phyloP scores from a whole-genome alignment of 2,888 invertebrate genomes.

The Onthophagus sagittarius region DNA sequence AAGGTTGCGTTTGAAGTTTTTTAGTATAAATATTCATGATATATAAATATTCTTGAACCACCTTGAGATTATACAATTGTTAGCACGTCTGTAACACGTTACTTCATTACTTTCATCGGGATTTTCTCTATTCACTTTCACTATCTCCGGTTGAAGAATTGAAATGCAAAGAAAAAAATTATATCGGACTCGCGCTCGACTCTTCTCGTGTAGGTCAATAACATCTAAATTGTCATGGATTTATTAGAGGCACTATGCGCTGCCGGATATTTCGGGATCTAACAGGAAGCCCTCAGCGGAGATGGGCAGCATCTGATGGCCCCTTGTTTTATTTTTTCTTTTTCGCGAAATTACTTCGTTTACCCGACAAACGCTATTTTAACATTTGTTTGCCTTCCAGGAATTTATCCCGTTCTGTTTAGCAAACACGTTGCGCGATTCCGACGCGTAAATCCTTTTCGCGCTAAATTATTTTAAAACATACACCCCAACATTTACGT shows the following conservation, averaged over 20 bases:
- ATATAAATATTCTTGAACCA: background rate
- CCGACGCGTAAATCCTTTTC: background rate
- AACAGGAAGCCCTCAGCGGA: background rate
- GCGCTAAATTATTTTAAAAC: background rate
- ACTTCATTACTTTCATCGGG: background rate
- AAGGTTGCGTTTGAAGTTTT: background rate
- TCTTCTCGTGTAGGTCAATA: conserved; percentile 2
- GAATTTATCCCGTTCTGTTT: background rate
- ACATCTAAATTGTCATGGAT: background rate
- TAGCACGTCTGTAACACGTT: background rate
- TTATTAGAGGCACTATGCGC: background rate
- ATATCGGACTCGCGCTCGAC: background rate
- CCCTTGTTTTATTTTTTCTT: background rate
- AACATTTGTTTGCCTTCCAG: background rate
- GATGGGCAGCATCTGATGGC: background rate
- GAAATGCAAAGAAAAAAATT: background rate
- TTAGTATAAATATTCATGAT: background rate
- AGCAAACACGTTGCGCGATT: background rate
- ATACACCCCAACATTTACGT: background rate
- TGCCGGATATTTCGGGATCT: background rate
- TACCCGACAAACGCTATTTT: background rate
- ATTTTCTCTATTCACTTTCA: conserved; percentile 1
- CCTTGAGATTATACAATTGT: background rate
- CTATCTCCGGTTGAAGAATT: conserved; percentile 2
- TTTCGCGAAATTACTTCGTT: background rate